Percentiles rank a stretch among this genome's conserved stretches.
phyloP scores from a whole-genome alignment of 2,888 invertebrate species.

The Oligia latruncula region DNA sequence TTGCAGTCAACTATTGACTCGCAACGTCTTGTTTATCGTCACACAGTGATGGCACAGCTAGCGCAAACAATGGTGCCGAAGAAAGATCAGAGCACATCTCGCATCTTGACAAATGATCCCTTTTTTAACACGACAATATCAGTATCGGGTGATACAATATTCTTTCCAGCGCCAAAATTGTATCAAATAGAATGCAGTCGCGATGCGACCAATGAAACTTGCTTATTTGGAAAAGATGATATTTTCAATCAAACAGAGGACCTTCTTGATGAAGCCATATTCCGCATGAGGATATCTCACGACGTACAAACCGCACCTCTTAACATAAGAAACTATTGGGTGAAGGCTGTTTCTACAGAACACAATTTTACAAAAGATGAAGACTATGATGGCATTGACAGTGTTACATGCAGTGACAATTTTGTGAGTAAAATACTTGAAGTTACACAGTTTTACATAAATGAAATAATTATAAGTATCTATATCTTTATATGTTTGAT shows the following conservation, averaged over 20 bases:
- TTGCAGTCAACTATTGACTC: slow-evolving; percentile 81
- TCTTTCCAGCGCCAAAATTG: slow-evolving; percentile 91
- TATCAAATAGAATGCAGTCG: slow-evolving; percentile 83
- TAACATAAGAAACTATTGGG: slow-evolving; percentile 79
- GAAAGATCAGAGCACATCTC: slow-evolving; percentile 88
- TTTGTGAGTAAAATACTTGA: slow-evolving; percentile 66
- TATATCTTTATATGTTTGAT: background rate
- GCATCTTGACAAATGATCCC: slow-evolving; percentile 90
- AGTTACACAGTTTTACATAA: background rate
- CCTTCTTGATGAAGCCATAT: slow-evolving; percentile 69
- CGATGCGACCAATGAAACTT: slow-evolving; percentile 80
- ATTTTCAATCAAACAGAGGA: slow-evolving; percentile 77
- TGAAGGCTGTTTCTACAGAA: slow-evolving; percentile 77
- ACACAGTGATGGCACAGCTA: slow-evolving; percentile 80
- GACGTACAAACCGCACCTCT: slow-evolving; percentile 74
- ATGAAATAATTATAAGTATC: background rate
- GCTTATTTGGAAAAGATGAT: slow-evolving; percentile 81
- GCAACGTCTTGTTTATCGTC: slow-evolving; percentile 83
- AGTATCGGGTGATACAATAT: slow-evolving; percentile 88
- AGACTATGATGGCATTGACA: slow-evolving; percentile 77
- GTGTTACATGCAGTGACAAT: slow-evolving; percentile 80
- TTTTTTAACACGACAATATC: slow-evolving; percentile 90
- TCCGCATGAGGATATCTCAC: slow-evolving; percentile 80
- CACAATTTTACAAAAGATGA: slow-evolving; percentile 74
- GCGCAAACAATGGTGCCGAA: slow-evolving; percentile 77